Base-by-base conservation (phyloP, 1,140 invertebrate genomes). In the Acyrthosiphon pisum region DNA sequence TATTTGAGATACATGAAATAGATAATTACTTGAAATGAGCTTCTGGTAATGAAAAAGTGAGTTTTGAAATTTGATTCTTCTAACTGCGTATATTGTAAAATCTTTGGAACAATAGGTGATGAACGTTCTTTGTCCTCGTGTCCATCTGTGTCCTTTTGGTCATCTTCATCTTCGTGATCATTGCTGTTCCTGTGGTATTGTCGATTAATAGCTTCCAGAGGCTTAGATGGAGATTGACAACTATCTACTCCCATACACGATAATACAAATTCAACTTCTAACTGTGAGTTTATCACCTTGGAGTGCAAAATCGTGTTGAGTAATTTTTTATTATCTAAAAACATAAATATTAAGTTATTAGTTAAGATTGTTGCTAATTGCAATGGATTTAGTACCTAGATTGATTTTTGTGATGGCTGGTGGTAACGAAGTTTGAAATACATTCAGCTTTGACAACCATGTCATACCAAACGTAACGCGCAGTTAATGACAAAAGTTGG, bases 31-130 rank as follows among this genome's bases (percentile, higher is more conserved):
- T 93, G 48, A 83, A 93, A 93, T 20, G 91, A 93, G 8, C 91
- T 56, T 20, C 91, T 86, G 2, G 91, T 84, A 18, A 93, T 6
- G 6, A 93, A 93, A 86, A 84, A 93, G 44, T 93, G 81, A 26
- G 11, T 9, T 93, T 93, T 93, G 35, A 93, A 93, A 93, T 93
- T 93, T 30, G 46, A 93, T 18, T 93, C 91, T 93, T 93, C 91
- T 37, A 93, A 30, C 6, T 84, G 48, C 20, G 91, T 44, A 41
- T 6, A 93, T 84, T 50, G 46, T 92, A 50, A 76, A 76, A 56
- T 83, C 7, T 83, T 20, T 20, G 53, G 56, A 68, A 2, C 6
- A 35, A 20, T 50, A 23, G 35, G 8, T 6, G 37, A 22, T 30
- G 48, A 18, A 20, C 8, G 1, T 23, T 91, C n/a, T 9, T 20